Percentiles rank a stretch among this genome's conserved stretches.
Evolutionary conservation across 2,888 invertebrate species (phyloP).

Genomic region (Willowsia nigromaculata): DNA sequence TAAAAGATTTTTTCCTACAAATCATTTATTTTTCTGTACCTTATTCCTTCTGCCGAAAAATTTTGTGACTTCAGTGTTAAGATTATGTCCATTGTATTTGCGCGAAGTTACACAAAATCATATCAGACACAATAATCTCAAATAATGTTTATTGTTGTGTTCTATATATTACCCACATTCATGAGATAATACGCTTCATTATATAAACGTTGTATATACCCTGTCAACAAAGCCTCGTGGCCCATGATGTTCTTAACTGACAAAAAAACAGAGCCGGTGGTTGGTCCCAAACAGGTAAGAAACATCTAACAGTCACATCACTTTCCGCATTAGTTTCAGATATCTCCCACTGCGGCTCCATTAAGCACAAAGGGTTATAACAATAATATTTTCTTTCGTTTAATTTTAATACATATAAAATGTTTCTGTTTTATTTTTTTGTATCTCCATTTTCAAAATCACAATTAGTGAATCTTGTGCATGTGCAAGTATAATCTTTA

Average conservation of each 20-base stretch:
- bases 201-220: background rate
- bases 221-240: background rate
- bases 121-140: background rate
- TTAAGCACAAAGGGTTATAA: background rate
- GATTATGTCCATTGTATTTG: conserved; percentile 1
- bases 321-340: conserved; percentile 47
- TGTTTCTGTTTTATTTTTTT: background rate
- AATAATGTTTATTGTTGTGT: background rate
- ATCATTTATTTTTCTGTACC: background rate
- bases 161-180: background rate
- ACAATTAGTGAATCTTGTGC: too few species aligned
- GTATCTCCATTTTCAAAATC: background rate
- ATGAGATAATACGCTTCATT: background rate
- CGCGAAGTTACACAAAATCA: background rate
- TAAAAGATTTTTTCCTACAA: background rate
- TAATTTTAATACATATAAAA: background rate
- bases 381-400: background rate
- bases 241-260: background rate
- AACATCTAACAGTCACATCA: background rate
- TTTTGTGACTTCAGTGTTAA: conserved; percentile 5
- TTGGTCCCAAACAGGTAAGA: background rate
- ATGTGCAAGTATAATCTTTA: too few species aligned
- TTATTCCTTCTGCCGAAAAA: background rate
- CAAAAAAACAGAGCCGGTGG: background rate
- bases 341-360: conserved; percentile 24